Base-by-base conservation (phyloP, 2,888 invertebrate species). In the Limulus polyphemus region DNA sequence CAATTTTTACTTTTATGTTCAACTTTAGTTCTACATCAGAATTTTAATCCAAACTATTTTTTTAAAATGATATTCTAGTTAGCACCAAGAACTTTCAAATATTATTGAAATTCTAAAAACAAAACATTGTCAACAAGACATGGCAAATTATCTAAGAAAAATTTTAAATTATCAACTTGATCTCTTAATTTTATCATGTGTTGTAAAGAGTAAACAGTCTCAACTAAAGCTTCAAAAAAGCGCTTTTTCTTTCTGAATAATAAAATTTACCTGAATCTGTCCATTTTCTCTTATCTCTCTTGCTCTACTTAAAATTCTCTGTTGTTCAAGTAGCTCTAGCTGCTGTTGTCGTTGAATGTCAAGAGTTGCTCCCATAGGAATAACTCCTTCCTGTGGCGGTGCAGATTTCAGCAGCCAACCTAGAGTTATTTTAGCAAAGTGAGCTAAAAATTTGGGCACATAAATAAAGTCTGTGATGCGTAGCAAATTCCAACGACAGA, bases 271-370 rank as follows among this genome's bases (percentile, higher is more conserved):
- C 55, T 64, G 62, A 14, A 59, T 50, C 51, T 63, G 58, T 14
- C 60, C 63, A 32, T 58, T 14, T 16, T 62, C 58, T n/a, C 56
- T 54, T 46, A 67, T 60, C 49, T 73, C 72, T 17, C 73, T 64
- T 4, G 72, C 71, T 54, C 74, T 69, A 47, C 71, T 70, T 48
- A 75, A 64, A 57, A 75, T 67, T 72, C 79, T 74, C 70, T 80
- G 80, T 65, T 79, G 79, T 69, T 80, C 80, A 65, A 79, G 70
- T 56, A 75, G 69, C 63, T 80, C 80, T 60, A 79, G 71, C 60
- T 78, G 77, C 67, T 80, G 79, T 64, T 77, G 76, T 17, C 80
- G 72, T 71, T 80, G 80, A 11, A 80, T 71, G 69, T 80, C 80
- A 57, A 80, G 69, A 3, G 81, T 81, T 11, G 81, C 81, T 14